Evolutionary conservation across 2,888 invertebrate genomes (phyloP).

Genomic region (Sturmia bella): DNA sequence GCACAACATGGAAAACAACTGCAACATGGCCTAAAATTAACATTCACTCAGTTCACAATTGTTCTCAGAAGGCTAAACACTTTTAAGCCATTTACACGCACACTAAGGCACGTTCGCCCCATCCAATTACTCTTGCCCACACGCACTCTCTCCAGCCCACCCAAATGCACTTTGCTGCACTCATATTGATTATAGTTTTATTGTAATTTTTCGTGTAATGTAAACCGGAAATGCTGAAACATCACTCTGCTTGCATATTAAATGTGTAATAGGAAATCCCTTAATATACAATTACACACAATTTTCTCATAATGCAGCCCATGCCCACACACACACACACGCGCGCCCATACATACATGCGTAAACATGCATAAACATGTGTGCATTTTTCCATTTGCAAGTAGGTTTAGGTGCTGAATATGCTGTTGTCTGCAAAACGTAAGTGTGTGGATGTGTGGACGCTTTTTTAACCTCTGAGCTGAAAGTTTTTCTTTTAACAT

Average conservation of each 20-base stretch:
- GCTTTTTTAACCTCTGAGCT: slow-evolving; percentile 18
- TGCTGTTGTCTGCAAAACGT: slow-evolving; percentile 11
- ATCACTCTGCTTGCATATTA: slow-evolving; percentile 22
- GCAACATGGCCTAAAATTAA: not conserved
- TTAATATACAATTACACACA: not conserved
- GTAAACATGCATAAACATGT: not conserved
- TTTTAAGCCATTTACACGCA: not conserved
- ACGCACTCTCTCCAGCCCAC: not conserved
- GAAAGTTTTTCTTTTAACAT: slow-evolving; percentile 6
- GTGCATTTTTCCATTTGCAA: no score
- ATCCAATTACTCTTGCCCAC: not conserved
- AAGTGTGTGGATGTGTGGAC: no score
- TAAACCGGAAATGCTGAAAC: slow-evolving; percentile 54
- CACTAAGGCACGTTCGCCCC: not conserved
- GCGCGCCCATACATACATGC: not conserved
- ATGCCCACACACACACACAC: not conserved
- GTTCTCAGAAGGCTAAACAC: slow-evolving; percentile 22
- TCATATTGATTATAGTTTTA: slow-evolving; percentile 31
- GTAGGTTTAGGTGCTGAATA: slow-evolving; percentile 5
- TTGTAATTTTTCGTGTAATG: slow-evolving; percentile 57
- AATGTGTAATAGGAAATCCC: not conserved
- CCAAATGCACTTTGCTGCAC: no score
- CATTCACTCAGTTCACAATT: slow-evolving; percentile 5
- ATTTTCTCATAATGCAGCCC: not conserved
- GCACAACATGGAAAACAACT: not conserved